Percentiles rank a stretch among this genome's conserved stretches.
These are phyloP conservation scores for Tetranychus cinnabarinus DNA, from an alignment of 1,140 invertebrate species.

Conservation along the genomic window DNA sequence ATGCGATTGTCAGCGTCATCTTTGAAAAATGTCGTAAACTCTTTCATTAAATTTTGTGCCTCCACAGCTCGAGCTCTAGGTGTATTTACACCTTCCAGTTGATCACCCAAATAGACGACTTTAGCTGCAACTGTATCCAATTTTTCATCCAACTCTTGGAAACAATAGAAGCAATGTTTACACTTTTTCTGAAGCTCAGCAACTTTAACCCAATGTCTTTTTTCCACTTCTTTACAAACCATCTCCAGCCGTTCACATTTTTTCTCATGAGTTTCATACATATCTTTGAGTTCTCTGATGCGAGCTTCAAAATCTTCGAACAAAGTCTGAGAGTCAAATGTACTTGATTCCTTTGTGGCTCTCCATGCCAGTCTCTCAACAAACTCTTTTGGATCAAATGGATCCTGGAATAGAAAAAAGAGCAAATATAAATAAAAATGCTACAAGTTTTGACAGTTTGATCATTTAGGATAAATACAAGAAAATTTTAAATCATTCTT, in stretches of 20 bases:
- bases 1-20: constrained; percentile 34
- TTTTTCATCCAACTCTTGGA: constrained; percentile 76
- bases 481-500: too few relatives aligned
- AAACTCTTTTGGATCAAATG: constrained; percentile 89
- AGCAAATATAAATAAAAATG: not conserved
- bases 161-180: constrained; percentile 55
- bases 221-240: constrained; percentile 61
- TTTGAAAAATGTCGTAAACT: constrained; percentile 75
- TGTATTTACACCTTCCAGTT: constrained; percentile 84
- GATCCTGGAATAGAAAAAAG: constrained; percentile 25
- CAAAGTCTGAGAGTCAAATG: constrained; percentile 31
- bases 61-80: constrained; percentile 78
- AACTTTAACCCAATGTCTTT: constrained; percentile 51
- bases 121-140: constrained; percentile 91
- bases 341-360: constrained; percentile 46
- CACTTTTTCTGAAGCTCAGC: constrained; percentile 63
- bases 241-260: constrained; percentile 67
- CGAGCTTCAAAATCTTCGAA: constrained; percentile 76
- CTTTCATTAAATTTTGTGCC: constrained; percentile 73
- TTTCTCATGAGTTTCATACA: constrained; percentile 26
- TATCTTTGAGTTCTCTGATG: constrained; percentile 31
- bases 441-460: too few relatives aligned
- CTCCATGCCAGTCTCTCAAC: constrained; percentile 86
- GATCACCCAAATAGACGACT: constrained; percentile 89
- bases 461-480: too few relatives aligned